Evolutionary conservation across 2,113 vertebrate genomes (phyloP), one percentile per base, ranked within the genome.

Genomic region (Pelvicachromis taeniatus): DNA sequence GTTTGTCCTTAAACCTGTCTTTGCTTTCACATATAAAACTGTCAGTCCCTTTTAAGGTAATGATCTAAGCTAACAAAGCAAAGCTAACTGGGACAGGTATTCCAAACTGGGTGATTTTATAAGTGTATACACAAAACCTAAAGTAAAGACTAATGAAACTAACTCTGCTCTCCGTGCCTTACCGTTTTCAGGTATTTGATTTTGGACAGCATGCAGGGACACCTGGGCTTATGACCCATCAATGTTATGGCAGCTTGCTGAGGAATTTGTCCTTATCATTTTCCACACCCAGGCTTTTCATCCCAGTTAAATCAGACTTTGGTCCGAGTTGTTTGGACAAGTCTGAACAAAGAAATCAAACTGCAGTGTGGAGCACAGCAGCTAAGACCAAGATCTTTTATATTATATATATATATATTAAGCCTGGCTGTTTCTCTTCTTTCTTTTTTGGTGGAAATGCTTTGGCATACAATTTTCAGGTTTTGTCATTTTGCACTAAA

Each of bases 1-100:
- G 0, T 21, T 23, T 68, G 5, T 23, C 11, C 63, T 59, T 3
- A 0, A 2, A 9, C 58, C 13, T 7, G 45, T 50, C 35, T 16
- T 40, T 14, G 8, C 16, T 4, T 21, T 14, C 4, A 23, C n/a
- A 9, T 0, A 35, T 16, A 42, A 42, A 42, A 4, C 40, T 12
- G 33, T 68, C 50, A n/a, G 17, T n/a, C 12, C 13, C 19, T 33
- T 68, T 14, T 45, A 6, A 42, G 21, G 38, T 26, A 10, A 2
- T 16, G 38, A 17, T 16, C 38, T 13, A 26, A 0, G 63, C 35
- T 23, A 6, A 4, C 40, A 40, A 68, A 68, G n/a, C 35, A 14
- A 68, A 40, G 35, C n/a, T 63, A n/a, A n/a, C n/a, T n/a, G 13
- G 42, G 42, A 14, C 13, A 16, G 42, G 13, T 21, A 10, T 14